Evolutionary conservation across 2,888 invertebrate species (phyloP).

Genomic region (Yponomeuta malinellus): DNA sequence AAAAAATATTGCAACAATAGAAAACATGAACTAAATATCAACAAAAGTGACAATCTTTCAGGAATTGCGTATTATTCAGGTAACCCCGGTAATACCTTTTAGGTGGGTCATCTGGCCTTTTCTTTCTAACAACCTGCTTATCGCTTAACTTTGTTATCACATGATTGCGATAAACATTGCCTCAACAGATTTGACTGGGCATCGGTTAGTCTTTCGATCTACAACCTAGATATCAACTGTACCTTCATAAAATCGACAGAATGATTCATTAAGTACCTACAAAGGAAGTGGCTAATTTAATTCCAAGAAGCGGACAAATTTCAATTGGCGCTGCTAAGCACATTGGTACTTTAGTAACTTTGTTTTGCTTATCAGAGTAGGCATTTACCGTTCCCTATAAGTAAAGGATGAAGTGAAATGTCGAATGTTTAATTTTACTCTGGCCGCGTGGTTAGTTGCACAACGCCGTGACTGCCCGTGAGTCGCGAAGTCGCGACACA

Average conservation of each 20-base stretch:
- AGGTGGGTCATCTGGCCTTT: background rate
- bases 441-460: constrained; percentile 43
- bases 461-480: constrained; percentile 9
- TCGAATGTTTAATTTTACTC: constrained; percentile 60
- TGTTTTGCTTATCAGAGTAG: background rate
- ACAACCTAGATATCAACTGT: too few relatives aligned
- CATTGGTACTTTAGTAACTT: background rate
- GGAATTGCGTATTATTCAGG: background rate
- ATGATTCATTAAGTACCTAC: too few relatives aligned
- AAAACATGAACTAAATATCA: too few relatives aligned
- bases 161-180: background rate
- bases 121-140: background rate
- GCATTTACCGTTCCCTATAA: constrained; percentile 22
- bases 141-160: background rate
- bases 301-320: background rate
- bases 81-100: background rate
- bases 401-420: constrained; percentile 37
- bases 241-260: too few relatives aligned
- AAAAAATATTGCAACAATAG: too few relatives aligned
- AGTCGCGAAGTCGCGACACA: constrained; percentile 1
- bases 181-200: too few relatives aligned
- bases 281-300: background rate
- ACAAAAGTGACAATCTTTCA: too few relatives aligned
- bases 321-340: background rate
- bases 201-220: too few relatives aligned